These are phyloP conservation scores for Noctilio leporinus DNA, from an alignment of 2,113 vertebrate genomes.

Conservation along the genomic window DNA sequence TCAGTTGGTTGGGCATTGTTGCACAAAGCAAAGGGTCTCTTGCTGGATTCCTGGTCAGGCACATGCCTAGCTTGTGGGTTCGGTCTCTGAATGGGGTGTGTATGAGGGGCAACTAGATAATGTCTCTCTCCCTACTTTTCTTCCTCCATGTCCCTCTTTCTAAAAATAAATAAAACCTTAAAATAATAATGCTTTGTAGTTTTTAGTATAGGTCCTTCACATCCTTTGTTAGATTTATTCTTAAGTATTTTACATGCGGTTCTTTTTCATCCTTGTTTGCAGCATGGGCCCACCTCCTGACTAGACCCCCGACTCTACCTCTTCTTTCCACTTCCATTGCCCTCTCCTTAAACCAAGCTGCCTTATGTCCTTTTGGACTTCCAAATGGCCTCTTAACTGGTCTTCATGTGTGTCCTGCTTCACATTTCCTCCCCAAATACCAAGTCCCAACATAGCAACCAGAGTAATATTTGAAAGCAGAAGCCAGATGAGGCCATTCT, in stretches of 20 bases:
- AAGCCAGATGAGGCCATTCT: background rate
- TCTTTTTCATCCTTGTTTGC: background rate
- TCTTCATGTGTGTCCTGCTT: background rate
- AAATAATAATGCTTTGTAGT: background rate
- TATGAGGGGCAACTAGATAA: too few species aligned
- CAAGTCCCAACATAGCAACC: background rate
- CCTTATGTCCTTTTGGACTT: background rate
- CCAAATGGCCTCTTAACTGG: background rate
- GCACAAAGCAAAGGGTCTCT: too few species aligned
- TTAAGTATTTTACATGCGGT: background rate
- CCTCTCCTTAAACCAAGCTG: background rate
- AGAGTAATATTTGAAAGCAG: background rate
- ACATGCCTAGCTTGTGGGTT: too few species aligned
- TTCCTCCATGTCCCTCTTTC: too few species aligned
- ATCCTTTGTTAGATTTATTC: background rate
- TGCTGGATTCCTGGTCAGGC: too few species aligned
- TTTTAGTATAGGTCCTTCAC: background rate
- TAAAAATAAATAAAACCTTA: too few species aligned
- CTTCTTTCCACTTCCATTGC: background rate
- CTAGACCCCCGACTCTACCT: background rate
- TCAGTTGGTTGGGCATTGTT: too few species aligned
- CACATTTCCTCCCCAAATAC: background rate
- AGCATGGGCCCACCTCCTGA: background rate
- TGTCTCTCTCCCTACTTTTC: too few species aligned
- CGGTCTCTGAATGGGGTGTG: too few species aligned